Conservation (phyloP, 2,113 vertebrate genomes). For the Prietella phreatophila region DNA sequence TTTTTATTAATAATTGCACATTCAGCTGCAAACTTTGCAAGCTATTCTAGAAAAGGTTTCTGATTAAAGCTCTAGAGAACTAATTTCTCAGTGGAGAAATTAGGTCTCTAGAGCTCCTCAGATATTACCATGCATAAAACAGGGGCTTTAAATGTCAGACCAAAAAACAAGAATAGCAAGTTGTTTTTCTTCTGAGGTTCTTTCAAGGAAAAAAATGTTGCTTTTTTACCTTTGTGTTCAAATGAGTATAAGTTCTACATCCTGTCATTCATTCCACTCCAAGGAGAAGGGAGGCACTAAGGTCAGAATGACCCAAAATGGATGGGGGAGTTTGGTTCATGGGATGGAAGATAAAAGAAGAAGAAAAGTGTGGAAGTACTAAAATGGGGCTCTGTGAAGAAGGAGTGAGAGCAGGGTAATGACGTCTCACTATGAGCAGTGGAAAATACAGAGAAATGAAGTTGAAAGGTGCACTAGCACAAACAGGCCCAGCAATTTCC, state of each 20-base stretch:
- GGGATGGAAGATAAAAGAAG: conserved; percentile 24
- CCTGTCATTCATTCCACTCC: not conserved
- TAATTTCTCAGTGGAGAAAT: too few species aligned
- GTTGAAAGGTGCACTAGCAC: not conserved
- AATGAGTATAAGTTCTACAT: conserved; percentile 10
- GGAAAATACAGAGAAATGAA: not conserved
- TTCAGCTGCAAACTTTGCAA: not conserved
- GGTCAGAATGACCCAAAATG: not conserved
- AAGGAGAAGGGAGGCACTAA: not conserved
- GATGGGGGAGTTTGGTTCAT: not conserved
- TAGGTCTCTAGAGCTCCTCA: not conserved
- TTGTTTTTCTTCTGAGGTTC: not conserved
- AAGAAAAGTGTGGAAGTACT: not conserved
- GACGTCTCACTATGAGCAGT: conserved; percentile 3
- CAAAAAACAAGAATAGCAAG: not conserved
- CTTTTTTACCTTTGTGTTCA: not conserved
- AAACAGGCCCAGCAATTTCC: not conserved
- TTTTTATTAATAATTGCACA: not conserved
- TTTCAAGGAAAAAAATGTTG: not conserved
- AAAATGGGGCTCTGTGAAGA: not conserved
- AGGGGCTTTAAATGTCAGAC: not conserved
- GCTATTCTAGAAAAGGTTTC: not conserved
- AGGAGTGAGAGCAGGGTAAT: not conserved
- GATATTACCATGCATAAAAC: not conserved
- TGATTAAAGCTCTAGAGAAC: not conserved